Evolutionary conservation across 2,888 invertebrate genomes (phyloP), one percentile per base, ranked within the genome.

Genomic region (Arge pagana): DNA sequence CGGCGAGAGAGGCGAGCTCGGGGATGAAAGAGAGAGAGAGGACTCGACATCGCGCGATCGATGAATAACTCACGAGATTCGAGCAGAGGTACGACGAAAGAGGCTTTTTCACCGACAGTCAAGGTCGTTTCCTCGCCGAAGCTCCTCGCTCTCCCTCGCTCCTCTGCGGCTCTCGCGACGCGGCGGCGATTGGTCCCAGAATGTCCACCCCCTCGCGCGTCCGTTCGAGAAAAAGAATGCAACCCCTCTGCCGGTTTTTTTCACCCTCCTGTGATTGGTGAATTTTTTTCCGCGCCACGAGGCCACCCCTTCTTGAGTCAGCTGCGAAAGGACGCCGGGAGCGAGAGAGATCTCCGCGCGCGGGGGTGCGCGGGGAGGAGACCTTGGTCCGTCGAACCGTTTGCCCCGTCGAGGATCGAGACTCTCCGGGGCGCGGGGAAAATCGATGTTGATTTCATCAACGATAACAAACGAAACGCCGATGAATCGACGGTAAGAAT

Each of bases 261-360:
- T 48, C 43, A 15, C 26, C 51, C 51, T 55, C 62, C 58, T 62
- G n/a, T n/a, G n/a, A 68, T 68, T 71, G 67, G 68, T 59, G 57
- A 56, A 64, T 60, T 64, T 65, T 67, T 68, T 66, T 63, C 54
- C 37, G 30, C 23, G 18, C 13, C 8, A 13, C 21, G n/a, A 11
- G 40, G 19, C 24, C 40, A 13, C 50, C 37, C 45, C 21, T 23
- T n/a, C n/a, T n/a, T n/a, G n/a, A n/a, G n/a, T n/a, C 7, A 28
- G 28, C 7, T 35, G 7, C 36, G 36, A 10, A 7, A 13, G 36
- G 36, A 10, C 13, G 11, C 10, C 36, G 10, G 36, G 13, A 35
- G 13, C 28, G 28, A 10, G n/a, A 28, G 28, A 10, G n/a, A 10
- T 7, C 28, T n/a, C 7, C 28, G 28, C 10, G 7, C 28, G n/a